Base-by-base conservation (phyloP, 2,797 vertebrate genomes). In the Tokudaia tokunoshimensis region DNA sequence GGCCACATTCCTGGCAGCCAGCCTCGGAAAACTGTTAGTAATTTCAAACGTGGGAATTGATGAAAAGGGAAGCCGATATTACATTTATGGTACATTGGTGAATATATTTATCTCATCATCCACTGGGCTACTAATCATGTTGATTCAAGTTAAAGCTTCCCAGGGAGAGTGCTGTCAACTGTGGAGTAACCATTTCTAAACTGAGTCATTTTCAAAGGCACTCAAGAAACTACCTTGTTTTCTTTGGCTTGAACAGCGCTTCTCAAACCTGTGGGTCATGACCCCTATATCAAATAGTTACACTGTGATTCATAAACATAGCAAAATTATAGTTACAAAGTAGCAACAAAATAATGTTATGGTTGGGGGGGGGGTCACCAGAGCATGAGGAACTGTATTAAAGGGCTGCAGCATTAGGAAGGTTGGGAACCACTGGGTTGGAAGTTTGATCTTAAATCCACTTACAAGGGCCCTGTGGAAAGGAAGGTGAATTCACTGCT, bases 191-290 rank as follows among this genome's bases (percentile, higher is more conserved):
- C 78, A 41, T 55, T 93, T 34, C 89, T 31, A 41, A 47, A 31
- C n/a, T 44, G 70, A 91, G 24, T 83, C 67, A 94, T 91, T 94
- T 29, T 12, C 47, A 72, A 59, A 93, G 24, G 7, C 67, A 75
- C 96, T 94, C 84, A 59, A 65, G n/a, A 10, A 31, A 70, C 76
- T 75, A 55, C 83, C 44, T 87, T 79, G 20, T 91, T 94, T 95
- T 91, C 31, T 92, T 52, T 47, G 41, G 79, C 37, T 59, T 10
- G 13, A 83, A 19, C 81, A 44, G 37, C 15, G 24, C 8, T 63
- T 83, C 37, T 83, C 26, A 83, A 63, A 19, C 57, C 24, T 31
- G 8, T 17, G 37, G 37, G 57, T 61, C n/a, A 15, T 37, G 59
- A 41, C 57, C 37, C 37, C 24, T 24, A 19, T 61, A 44, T 44